A percentile compares a stretch with the other conserved stretches of the same genome.
These are phyloP conservation scores for Leptoteleia sp. DNA, from an alignment of 1,140 invertebrate species.

Conservation along the genomic window DNA sequence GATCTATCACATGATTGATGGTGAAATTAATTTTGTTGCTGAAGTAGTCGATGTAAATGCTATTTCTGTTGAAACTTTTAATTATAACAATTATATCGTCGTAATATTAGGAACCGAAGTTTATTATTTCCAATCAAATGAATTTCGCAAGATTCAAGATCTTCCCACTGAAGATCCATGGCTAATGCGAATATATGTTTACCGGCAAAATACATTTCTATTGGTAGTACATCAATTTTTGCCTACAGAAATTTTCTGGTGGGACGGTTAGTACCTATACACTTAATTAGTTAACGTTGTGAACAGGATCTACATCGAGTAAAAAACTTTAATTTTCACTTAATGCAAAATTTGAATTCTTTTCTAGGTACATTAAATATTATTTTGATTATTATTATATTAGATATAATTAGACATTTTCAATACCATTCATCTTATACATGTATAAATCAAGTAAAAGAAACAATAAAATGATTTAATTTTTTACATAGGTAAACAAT, in stretches of 20 bases:
- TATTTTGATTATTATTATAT: too few relatives aligned
- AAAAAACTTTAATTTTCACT: too few relatives aligned
- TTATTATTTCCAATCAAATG: conserved; percentile 18
- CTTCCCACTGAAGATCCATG: conserved; percentile 8
- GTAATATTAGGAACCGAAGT: conserved; percentile 26
- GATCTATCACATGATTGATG: conserved; percentile 33
- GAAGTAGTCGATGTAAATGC: conserved; percentile 10
- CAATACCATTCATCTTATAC: too few relatives aligned
- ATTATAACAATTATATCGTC: conserved; percentile 13
- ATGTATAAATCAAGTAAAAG: too few relatives aligned
- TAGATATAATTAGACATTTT: too few relatives aligned
- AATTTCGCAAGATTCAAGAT: conserved; percentile 21
- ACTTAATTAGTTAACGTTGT: too few relatives aligned
- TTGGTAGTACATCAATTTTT: conserved; percentile 3
- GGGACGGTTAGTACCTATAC: conserved; percentile 26
- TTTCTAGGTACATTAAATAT: too few relatives aligned
- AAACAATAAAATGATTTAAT: background rate
- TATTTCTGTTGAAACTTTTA: conserved; percentile 22
- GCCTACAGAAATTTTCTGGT: conserved; percentile 35
- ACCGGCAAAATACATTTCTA: conserved; percentile 30
- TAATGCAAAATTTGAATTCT: too few relatives aligned
- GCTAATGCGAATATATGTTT: conserved; percentile 6
- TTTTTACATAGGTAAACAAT: conserved; percentile 16
- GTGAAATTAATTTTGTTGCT: conserved; percentile 12
- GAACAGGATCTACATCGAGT: too few relatives aligned